Percentiles rank a stretch among this genome's conserved stretches.
phyloP scores from a whole-genome alignment of 2,113 vertebrate genomes.

The Cathartes aura region DNA sequence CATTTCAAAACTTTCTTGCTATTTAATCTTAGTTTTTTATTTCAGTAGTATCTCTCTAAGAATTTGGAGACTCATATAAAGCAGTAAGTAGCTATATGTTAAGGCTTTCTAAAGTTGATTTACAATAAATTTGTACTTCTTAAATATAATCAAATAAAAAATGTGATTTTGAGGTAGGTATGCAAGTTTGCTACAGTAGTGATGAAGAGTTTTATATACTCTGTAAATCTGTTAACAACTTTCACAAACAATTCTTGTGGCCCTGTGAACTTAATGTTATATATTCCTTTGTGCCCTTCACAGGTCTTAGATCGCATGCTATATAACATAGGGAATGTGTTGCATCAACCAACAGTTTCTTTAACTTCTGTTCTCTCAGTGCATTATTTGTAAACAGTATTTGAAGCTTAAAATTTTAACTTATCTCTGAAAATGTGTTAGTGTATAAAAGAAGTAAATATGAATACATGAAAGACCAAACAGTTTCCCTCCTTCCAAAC shows the following conservation, averaged over 20 bases:
- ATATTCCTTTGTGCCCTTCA: not conserved
- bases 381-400: conserved; percentile 13
- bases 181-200: not conserved
- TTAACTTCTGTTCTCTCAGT: not conserved
- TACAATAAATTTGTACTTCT: not conserved
- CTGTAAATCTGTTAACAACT: not conserved
- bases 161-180: not conserved
- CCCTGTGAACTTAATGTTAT: not conserved
- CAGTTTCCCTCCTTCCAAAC: not conserved
- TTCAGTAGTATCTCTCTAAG: not conserved
- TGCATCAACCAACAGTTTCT: not conserved
- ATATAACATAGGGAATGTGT: not conserved
- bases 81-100: not conserved
- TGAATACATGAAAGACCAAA: not conserved
- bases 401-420: conserved; percentile 15
- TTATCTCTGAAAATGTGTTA: conserved; percentile 29
- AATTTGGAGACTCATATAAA: not conserved
- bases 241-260: not conserved
- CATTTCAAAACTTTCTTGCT: not conserved
- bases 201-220: not conserved
- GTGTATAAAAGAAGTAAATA: conserved; percentile 8
- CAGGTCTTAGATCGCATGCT: not conserved
- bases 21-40: not conserved
- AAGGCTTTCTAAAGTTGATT: not conserved
- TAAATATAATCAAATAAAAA: not conserved